Evolutionary conservation across 2,888 invertebrate genomes (phyloP), one percentile per base, ranked within the genome.

Genomic region (Tanytarsus gracilentus): DNA sequence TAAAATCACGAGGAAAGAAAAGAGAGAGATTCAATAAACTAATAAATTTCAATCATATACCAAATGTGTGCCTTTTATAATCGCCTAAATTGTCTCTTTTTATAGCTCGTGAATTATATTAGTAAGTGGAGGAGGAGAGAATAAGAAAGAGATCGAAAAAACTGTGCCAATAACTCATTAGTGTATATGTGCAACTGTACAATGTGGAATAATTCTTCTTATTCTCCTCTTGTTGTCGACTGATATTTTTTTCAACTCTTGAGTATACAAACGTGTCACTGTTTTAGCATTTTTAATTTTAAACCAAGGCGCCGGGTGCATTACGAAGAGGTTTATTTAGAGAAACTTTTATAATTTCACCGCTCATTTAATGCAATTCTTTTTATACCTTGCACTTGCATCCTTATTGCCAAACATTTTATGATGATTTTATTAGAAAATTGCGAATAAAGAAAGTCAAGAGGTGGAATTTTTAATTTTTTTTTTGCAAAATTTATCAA

Each of bases 131-230:
- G 6, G 33, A 33, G 21, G 23, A 48, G 48, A 29, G 48, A 58
- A 48, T 27, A 27, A 40, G 9, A 44, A 39, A 30, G 30, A 48
- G 30, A 30, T 27, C 23, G 44, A 27, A 29, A 58, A 18, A 58
- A 58, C 58, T 58, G 58, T 58, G 58, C 58, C 58, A 58, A 58
- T 58, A 58, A 58, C 58, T 58, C 58, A 58, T 58, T 58, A 58
- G 58, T 48, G 58, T 58, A 56, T 40, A 6, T 58, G 58, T 29
- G 27, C 40, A 56, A 56, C 36, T 36, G 33, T 51, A 51, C 51
- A 51, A 51, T 21, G 33, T 36, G 33, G 23, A 52, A 29, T 29
- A 25, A 52, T 25, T 53, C 8, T 56, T 36, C 21, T 29, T 9
- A 27, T 56, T 14, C 27, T 26, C 8, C 39, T 52, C 18, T 5